A percentile compares a stretch with the other conserved stretches of the same genome.
Conservation (phyloP, 2,888 invertebrate species). For the Eustalomyia histrio region DNA sequence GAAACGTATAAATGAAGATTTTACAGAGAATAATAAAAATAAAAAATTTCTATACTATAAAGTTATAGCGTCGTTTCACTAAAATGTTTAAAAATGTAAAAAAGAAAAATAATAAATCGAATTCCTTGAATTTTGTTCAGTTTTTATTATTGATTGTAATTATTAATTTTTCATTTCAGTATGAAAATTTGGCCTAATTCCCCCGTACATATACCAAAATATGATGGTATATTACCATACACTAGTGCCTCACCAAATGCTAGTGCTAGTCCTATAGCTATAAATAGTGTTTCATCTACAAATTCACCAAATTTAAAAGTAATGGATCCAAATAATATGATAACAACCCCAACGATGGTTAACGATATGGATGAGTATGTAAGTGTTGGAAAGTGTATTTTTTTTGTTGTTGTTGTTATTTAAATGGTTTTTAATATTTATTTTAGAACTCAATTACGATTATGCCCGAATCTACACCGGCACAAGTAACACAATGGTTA, state of each 20-base stretch:
- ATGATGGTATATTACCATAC: constrained; percentile 78
- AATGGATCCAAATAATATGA: constrained; percentile 77
- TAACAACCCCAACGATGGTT: constrained; percentile 71
- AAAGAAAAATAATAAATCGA: too few relatives aligned
- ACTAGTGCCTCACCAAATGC: constrained; percentile 74
- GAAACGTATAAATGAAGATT: constrained; percentile 13
- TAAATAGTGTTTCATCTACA: constrained; percentile 79
- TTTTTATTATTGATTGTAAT: not conserved
- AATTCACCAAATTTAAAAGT: constrained; percentile 78
- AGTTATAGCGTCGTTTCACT: not conserved
- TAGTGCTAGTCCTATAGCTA: constrained; percentile 78
- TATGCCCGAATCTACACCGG: constrained; percentile 84
- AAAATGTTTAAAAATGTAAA: not conserved
- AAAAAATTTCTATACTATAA: constrained; percentile 4
- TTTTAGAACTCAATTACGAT: constrained; percentile 81
- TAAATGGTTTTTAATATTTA: constrained; percentile 16
- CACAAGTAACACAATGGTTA: constrained; percentile 90
- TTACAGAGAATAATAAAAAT: not conserved
- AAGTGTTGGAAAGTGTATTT: constrained; percentile 61
- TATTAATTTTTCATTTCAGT: constrained; percentile 69
- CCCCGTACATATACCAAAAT: constrained; percentile 79
- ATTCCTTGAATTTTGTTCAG: too few relatives aligned
- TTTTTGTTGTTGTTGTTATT: not conserved
- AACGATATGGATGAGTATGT: constrained; percentile 75
- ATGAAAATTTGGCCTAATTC: constrained; percentile 79